Conservation (phyloP, 2,113 vertebrate genomes). For the Pristiophorus japonicus region DNA sequence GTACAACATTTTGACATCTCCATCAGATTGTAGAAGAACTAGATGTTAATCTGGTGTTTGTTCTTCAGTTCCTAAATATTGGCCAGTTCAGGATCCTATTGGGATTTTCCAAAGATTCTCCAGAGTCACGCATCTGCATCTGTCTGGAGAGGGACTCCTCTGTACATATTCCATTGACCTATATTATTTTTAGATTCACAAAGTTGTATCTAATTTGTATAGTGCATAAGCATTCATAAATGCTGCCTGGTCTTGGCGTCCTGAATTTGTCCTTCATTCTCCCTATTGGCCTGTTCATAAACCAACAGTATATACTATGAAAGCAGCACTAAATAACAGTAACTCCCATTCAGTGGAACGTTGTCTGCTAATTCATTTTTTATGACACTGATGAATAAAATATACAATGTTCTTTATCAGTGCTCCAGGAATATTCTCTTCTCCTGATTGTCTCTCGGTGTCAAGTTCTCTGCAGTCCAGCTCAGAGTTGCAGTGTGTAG, state of each 20-base stretch:
- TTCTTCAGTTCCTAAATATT: background rate
- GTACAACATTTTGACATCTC: background rate
- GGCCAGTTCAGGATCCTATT: background rate
- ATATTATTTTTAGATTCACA: background rate
- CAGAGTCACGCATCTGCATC: background rate
- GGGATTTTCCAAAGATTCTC: background rate
- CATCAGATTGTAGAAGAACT: background rate
- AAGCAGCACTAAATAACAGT: background rate
- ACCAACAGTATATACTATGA: background rate
- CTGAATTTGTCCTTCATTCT: background rate
- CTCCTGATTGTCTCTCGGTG: constrained; percentile 2
- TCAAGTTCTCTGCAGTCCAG: constrained; percentile 1
- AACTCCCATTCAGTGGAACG: constrained; percentile 6
- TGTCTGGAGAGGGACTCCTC: background rate
- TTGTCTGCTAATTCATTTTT: constrained; percentile 26
- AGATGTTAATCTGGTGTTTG: background rate
- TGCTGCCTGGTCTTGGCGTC: background rate
- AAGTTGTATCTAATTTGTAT: background rate
- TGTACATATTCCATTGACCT: background rate
- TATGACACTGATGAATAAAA: constrained; percentile 16
- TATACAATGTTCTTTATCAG: constrained; percentile 25
- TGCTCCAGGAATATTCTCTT: background rate
- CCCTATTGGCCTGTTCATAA: background rate
- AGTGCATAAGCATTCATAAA: background rate
- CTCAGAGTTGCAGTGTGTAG: constrained; percentile 4